phyloP scores from a whole-genome alignment of 1,140 invertebrate genomes.

The Oedothorax gibbosus region DNA sequence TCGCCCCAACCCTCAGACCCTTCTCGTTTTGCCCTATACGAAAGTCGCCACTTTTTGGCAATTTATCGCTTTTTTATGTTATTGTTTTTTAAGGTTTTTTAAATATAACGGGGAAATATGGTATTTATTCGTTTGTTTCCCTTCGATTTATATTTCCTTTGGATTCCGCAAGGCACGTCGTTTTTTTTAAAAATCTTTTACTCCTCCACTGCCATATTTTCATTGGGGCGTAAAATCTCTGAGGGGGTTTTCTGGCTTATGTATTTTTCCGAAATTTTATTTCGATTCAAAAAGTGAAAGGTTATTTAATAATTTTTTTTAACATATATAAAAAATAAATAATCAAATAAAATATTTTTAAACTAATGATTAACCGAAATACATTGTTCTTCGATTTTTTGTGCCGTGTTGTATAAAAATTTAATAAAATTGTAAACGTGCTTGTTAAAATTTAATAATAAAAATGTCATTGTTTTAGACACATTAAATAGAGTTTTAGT shows the following conservation, averaged over 20 bases:
- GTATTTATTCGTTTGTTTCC: conserved; percentile 29
- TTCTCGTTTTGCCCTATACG: conserved; percentile 26
- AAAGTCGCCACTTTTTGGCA: conserved; percentile 54
- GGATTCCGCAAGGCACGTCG: not conserved
- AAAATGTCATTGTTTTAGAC: no score
- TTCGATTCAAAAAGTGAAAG: conserved; percentile 9
- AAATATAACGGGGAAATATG: conserved; percentile 6
- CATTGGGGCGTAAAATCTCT: conserved; percentile 8
- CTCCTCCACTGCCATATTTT: not conserved
- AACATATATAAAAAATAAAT: no score
- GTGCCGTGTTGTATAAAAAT: no score
- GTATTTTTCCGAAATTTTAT: conserved; percentile 16
- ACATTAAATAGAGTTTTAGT: no score
- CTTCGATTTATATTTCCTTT: not conserved
- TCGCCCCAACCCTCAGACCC: not conserved
- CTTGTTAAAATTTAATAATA: no score
- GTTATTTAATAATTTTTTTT: conserved; percentile 2
- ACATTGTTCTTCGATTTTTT: no score
- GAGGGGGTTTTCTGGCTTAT: not conserved
- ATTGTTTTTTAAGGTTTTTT: conserved; percentile 27
- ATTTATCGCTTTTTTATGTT: conserved; percentile 47
- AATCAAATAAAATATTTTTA: no score
- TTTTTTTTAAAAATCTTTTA: not conserved
- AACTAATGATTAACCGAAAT: no score
- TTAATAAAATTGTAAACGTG: no score